phyloP scores from a whole-genome alignment of 1,140 invertebrate genomes.

The Anastrepha obliqua region DNA sequence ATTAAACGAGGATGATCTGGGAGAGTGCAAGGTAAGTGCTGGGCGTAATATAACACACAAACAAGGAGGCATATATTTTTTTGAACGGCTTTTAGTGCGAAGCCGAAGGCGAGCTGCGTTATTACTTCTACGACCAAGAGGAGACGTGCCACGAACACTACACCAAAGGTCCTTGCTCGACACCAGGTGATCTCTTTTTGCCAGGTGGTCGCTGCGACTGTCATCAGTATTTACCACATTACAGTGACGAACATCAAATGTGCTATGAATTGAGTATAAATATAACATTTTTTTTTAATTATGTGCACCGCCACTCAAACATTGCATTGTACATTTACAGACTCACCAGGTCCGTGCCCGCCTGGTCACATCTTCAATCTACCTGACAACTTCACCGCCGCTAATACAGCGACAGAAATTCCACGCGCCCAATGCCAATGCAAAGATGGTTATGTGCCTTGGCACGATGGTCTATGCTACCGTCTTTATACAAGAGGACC shows the following conservation, averaged over 20 bases:
- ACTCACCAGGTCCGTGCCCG: conserved; percentile 81
- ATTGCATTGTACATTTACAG: conserved; percentile 69
- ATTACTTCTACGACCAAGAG: conserved; percentile 76
- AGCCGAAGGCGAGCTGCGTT: conserved; percentile 73
- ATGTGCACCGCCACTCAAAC: not conserved
- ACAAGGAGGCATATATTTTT: not conserved
- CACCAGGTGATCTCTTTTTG: conserved; percentile 83
- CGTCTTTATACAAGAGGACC: conserved; percentile 85
- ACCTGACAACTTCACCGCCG: conserved; percentile 64
- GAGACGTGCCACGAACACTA: conserved; percentile 86
- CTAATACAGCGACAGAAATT: conserved; percentile 61
- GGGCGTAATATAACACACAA: not conserved
- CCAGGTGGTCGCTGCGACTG: conserved; percentile 84
- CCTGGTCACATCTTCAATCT: conserved; percentile 82
- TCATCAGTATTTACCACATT: conserved; percentile 81
- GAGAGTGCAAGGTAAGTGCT: conserved; percentile 77
- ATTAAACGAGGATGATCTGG: conserved; percentile 77
- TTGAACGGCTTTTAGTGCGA: conserved; percentile 71
- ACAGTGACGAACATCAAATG: conserved; percentile 79
- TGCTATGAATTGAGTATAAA: conserved; percentile 85
- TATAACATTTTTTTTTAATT: not conserved
- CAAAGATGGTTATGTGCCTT: conserved; percentile 82
- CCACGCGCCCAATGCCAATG: conserved; percentile 78
- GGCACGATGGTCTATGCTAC: conserved; percentile 83
- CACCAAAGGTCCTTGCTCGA: conserved; percentile 84